Evolutionary conservation across 2,888 invertebrate species (phyloP).

Genomic region (Incurvaria masculella): DNA sequence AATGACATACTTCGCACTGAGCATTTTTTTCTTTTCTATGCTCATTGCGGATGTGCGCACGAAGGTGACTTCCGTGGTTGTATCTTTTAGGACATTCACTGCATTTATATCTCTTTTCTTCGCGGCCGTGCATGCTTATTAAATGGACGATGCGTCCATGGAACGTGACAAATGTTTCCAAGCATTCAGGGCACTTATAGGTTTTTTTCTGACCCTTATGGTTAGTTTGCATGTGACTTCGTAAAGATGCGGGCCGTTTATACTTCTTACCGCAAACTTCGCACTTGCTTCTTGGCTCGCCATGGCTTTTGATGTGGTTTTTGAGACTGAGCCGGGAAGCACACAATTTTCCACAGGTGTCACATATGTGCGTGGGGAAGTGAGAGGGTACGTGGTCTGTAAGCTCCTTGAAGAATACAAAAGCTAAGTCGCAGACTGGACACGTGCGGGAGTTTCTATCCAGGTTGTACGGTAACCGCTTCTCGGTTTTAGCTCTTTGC

Average conservation of each 20-base stretch:
- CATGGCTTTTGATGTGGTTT: slow-evolving; percentile 11
- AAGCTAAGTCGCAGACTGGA: neutral
- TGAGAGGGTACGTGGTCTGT: slow-evolving; percentile 14
- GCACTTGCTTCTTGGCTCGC: slow-evolving; percentile 9
- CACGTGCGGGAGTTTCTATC: neutral
- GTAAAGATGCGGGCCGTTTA: slow-evolving; percentile 12
- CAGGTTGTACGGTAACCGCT: neutral
- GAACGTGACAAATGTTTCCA: slow-evolving; percentile 10
- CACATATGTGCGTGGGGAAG: slow-evolving; percentile 15
- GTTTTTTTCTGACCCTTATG: slow-evolving; percentile 13
- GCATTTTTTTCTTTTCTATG: slow-evolving; percentile 14
- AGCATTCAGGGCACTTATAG: slow-evolving; percentile 13
- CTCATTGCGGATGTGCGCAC: slow-evolving; percentile 14
- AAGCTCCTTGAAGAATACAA: slow-evolving; percentile 11
- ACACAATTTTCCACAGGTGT: slow-evolving; percentile 15
- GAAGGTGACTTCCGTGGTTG: slow-evolving; percentile 11
- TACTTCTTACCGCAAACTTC: slow-evolving; percentile 12
- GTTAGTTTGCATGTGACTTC: slow-evolving; percentile 11
- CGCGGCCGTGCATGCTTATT: slow-evolving; percentile 12
- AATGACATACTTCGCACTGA: slow-evolving; percentile 10
- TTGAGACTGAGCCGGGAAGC: slow-evolving; percentile 12
- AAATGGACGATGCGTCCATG: slow-evolving; percentile 11
- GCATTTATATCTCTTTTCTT: slow-evolving; percentile 14
- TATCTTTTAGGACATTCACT: slow-evolving; percentile 13
- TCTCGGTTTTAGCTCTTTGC: no score